Percentiles rank a stretch among this genome's conserved stretches.
phyloP scores from a whole-genome alignment of 2,113 vertebrate genomes.

The Nesospiza acunhae region DNA sequence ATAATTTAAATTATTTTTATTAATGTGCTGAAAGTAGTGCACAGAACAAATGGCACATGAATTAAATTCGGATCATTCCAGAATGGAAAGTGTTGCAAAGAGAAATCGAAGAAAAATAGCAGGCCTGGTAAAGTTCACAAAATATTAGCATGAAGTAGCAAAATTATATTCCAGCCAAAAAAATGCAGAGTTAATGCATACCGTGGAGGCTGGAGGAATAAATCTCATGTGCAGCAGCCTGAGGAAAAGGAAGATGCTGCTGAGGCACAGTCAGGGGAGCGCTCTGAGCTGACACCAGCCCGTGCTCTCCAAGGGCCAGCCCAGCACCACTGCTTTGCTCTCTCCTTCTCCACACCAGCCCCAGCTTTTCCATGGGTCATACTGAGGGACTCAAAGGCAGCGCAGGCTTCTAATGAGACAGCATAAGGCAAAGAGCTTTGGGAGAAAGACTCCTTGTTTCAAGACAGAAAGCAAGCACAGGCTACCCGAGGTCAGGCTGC shows the following conservation, averaged over 20 bases:
- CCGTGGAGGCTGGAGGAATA: neutral
- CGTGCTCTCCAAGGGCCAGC: neutral
- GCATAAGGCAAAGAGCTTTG: neutral
- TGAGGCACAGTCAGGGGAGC: neutral
- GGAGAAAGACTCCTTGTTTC: neutral
- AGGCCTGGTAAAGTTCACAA: neutral
- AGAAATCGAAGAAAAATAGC: constrained; percentile 9
- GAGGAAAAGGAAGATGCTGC: neutral
- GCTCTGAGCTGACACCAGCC: neutral
- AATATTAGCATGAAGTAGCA: neutral
- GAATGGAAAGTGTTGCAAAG: neutral
- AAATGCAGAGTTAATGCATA: neutral
- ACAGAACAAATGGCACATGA: neutral
- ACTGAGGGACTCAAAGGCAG: neutral
- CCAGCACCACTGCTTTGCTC: neutral
- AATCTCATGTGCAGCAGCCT: neutral
- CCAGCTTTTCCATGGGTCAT: neutral
- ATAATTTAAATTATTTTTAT: constrained; percentile 17
- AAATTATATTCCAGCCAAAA: neutral
- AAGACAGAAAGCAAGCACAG: neutral
- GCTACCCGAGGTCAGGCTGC: neutral
- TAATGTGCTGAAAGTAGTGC: neutral
- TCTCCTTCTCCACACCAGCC: neutral
- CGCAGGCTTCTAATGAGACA: neutral
- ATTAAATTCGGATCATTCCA: neutral